Evolutionary conservation across 2,797 vertebrate genomes (phyloP).

Genomic region (Champsocephalus gunnari): DNA sequence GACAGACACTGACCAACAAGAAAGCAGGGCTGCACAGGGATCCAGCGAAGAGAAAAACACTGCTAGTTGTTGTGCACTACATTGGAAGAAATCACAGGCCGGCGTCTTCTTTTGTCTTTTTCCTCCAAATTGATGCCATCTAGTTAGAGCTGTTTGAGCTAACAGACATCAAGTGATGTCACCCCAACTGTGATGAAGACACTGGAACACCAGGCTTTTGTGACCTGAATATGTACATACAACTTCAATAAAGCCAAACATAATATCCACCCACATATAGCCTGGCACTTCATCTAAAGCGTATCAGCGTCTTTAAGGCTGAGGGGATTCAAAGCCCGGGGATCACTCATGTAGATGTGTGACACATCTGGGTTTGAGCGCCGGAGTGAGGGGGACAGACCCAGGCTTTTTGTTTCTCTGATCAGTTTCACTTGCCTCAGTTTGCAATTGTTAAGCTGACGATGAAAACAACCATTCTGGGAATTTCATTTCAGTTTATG

Average conservation of each 20-base stretch:
- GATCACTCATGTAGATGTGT: conserved; percentile 62
- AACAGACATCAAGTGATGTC: conserved; percentile 62
- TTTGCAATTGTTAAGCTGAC: conserved; percentile 28
- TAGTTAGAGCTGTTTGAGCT: conserved; percentile 46
- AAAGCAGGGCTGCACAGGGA: conserved; percentile 49
- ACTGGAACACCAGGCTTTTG: conserved; percentile 55
- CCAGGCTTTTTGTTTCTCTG: conserved; percentile 50
- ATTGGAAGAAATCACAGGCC: conserved; percentile 57
- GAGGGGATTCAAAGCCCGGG: conserved; percentile 62
- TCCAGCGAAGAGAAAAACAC: conserved; percentile 44
- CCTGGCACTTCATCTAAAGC: conserved; percentile 61
- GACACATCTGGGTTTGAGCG: conserved; percentile 52
- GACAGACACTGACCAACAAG: conserved; percentile 65
- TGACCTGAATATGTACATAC: conserved; percentile 75
- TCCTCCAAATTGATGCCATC: conserved; percentile 62
- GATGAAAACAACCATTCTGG: conserved; percentile 38
- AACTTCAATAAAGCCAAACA: conserved; percentile 64
- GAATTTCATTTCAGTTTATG: conserved; percentile 33
- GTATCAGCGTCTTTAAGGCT: conserved; percentile 62
- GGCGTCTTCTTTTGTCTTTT: conserved; percentile 27
- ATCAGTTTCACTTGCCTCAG: conserved; percentile 51
- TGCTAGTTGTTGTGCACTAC: conserved; percentile 20
- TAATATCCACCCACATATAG: conserved; percentile 57
- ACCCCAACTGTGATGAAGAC: conserved; percentile 52
- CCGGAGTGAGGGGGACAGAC: conserved; percentile 41